Evolutionary conservation across 2,888 invertebrate genomes (phyloP), one percentile per base, ranked within the genome.

Genomic region (Diachrysia chrysitis): DNA sequence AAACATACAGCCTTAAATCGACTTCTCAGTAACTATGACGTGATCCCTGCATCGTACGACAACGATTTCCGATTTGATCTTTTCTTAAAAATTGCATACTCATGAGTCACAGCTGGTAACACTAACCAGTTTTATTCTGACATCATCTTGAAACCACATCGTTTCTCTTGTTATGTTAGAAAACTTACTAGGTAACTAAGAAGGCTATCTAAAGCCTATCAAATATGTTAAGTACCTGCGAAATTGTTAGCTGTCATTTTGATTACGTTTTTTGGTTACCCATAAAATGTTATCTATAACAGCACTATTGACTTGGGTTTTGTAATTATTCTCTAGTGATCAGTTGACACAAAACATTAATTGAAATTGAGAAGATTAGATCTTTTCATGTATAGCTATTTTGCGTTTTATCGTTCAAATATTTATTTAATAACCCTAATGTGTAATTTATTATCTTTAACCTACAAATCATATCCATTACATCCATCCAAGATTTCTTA

Each of bases 41-140:
- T 21, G 48, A 51, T 51, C 48, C 21, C 21, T 51, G 48, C 21
- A 51, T 51, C 21, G 19, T 51, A 21, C 48, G 48, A 51, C 48
- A 48, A 48, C 48, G 23, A 55, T 55, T 55, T 55, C 29, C 56
- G 56, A n/a, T 56, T 21, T 32, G 35, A n/a, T 25, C 2, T 9
- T 29, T 55, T 55, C 29, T 55, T 9, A n/a, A 55, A 55, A 55
- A 51, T 55, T 29, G 55, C 55, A 55, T n/a, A 16, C 23, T 16
- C n/a, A 7, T 55, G 55, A 55, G 21, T 23, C 55, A 55, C 23
- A 25, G 14, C 29, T 25, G 23, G 23, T 14, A 25, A 55, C 48
- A 48, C 17, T 21, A 55, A 55, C 55, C 55, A 55, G 55, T 55
- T 55, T 55, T 16, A 6, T 29, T 25, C 55, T 55, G 55, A 55